phyloP scores from a whole-genome alignment of 2,888 invertebrate genomes.

The Epinotia nisella region DNA sequence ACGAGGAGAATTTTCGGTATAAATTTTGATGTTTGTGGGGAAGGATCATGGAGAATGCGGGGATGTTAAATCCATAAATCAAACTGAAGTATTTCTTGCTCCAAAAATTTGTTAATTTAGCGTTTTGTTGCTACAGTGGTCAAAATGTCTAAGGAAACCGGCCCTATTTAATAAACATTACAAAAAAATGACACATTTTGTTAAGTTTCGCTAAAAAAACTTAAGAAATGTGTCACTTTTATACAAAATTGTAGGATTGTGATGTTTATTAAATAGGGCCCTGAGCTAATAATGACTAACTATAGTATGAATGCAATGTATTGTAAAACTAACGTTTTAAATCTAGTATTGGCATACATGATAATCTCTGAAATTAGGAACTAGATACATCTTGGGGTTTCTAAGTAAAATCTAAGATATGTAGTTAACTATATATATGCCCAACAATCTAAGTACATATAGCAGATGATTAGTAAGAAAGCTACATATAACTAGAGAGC shows the following conservation, averaged over 20 bases:
- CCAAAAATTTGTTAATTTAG: too few relatives aligned
- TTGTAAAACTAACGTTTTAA: neutral
- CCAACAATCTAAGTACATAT: slow-evolving; percentile 18
- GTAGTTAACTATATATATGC: slow-evolving; percentile 15
- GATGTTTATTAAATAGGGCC: too few relatives aligned
- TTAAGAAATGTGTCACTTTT: too few relatives aligned
- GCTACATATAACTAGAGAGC: slow-evolving; percentile 41
- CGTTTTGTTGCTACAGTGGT: neutral
- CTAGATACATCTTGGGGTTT: slow-evolving; percentile 26
- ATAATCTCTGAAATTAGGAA: slow-evolving; percentile 34
- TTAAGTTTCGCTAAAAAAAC: too few relatives aligned
- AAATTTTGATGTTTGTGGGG: too few relatives aligned
- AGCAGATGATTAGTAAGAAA: slow-evolving; percentile 41
- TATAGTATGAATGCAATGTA: neutral
- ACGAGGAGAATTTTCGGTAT: too few relatives aligned
- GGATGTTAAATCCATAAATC: neutral
- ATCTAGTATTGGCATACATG: neutral
- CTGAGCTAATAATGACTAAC: neutral
- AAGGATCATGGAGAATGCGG: too few relatives aligned
- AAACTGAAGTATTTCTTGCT: too few relatives aligned
- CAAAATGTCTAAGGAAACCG: neutral
- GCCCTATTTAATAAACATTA: too few relatives aligned
- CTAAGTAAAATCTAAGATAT: slow-evolving; percentile 40
- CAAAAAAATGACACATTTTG: too few relatives aligned
- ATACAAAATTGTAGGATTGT: too few relatives aligned